Conservation (phyloP, 2,797 vertebrate species). For the Darevskia nairensis region DNA sequence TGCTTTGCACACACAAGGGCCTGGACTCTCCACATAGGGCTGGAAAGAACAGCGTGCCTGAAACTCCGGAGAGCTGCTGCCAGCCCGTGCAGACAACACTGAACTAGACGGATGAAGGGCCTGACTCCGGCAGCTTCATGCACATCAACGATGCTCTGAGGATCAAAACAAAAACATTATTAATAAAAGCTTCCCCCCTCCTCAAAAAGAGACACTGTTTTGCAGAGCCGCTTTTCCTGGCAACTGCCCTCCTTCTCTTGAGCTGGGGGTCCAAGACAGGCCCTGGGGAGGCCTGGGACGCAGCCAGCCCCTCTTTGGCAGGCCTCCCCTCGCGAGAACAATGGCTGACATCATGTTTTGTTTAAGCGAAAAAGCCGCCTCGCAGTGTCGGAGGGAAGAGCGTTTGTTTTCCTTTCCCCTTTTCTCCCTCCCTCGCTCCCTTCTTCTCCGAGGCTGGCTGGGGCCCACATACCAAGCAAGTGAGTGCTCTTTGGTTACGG, state of each 20-base stretch:
- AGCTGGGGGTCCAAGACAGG: conserved; percentile 10
- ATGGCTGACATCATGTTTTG: conserved; percentile 66
- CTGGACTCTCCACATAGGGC: too few relatives aligned
- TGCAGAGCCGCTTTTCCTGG: not conserved
- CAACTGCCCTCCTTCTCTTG: not conserved
- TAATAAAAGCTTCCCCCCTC: not conserved
- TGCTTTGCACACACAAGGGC: too few relatives aligned
- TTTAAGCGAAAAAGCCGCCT: conserved; percentile 48
- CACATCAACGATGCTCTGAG: too few relatives aligned
- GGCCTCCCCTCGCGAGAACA: conserved; percentile 57
- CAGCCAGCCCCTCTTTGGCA: conserved; percentile 56
- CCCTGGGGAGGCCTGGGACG: conserved; percentile 33
- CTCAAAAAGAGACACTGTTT: not conserved
- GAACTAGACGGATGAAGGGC: too few relatives aligned
- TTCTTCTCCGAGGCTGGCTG: conserved; percentile 58
- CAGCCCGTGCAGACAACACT: too few relatives aligned
- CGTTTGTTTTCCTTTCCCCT: conserved; percentile 64
- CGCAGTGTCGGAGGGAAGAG: conserved; percentile 9
- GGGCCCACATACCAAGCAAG: conserved; percentile 72
- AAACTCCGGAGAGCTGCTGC: too few relatives aligned
- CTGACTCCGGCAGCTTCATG: too few relatives aligned
- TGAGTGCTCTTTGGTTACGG: conserved; percentile 55
- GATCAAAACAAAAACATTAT: too few relatives aligned
- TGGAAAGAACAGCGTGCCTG: too few relatives aligned
- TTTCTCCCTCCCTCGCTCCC: not conserved